These are phyloP conservation scores for Rhynchomys soricoides DNA, from an alignment of 2,113 vertebrate genomes.

Conservation along the genomic window DNA sequence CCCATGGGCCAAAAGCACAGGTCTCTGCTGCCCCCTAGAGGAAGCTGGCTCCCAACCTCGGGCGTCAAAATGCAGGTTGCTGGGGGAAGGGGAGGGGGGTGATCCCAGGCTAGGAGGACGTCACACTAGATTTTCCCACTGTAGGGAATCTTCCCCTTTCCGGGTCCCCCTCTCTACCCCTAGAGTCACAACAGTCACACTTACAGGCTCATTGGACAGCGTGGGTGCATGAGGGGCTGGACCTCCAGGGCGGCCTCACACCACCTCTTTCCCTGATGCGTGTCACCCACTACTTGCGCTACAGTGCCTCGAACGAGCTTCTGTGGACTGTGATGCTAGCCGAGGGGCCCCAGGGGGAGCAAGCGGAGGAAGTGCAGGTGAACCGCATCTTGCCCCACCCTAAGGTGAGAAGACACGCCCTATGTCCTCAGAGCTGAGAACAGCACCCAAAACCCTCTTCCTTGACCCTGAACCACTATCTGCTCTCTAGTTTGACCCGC, in stretches of 20 bases:
- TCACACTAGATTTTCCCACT: too few species aligned
- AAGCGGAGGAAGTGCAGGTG: conserved; percentile 88
- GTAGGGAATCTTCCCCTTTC: fast-evolving
- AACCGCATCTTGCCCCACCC: conserved; percentile 95
- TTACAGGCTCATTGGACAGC: not conserved
- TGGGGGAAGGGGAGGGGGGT: fast-evolving
- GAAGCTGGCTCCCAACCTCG: fast-evolving
- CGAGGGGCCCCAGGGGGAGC: conserved; percentile 89
- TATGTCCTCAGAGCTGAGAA: not conserved
- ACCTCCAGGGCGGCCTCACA: not conserved
- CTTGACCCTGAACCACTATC: not conserved
- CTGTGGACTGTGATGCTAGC: conserved; percentile 94
- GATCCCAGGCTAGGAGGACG: not conserved
- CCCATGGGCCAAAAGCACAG: not conserved
- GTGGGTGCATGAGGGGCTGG: not conserved
- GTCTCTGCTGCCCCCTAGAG: conserved; percentile 74
- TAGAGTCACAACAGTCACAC: not conserved
- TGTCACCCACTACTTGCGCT: not conserved
- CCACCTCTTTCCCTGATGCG: not conserved
- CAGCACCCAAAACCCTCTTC: not conserved
- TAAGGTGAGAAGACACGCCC: conserved; percentile 86
- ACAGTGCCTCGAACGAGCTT: conserved; percentile 91
- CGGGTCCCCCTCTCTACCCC: not conserved
- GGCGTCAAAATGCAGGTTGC: not conserved
- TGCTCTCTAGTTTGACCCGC: conserved; percentile 92